Conservation (phyloP, 1,140 invertebrate species). For the Lasioglossum baleicum region DNA sequence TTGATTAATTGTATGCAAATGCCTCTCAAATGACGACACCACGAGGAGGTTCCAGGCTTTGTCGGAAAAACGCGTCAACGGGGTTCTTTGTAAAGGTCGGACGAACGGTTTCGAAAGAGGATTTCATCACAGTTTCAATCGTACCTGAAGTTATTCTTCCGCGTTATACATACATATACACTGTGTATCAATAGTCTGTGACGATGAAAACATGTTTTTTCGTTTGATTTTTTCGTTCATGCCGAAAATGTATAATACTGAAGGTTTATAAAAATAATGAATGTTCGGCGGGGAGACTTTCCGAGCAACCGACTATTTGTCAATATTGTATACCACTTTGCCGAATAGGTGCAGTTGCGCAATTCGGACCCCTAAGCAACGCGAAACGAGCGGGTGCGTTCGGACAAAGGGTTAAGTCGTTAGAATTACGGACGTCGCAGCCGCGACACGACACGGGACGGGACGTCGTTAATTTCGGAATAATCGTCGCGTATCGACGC, state of each 20-base stretch:
- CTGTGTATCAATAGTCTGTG: not conserved
- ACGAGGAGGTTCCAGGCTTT: slow-evolving; percentile 52
- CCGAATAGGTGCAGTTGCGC: too few species aligned
- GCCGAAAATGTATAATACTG: too few species aligned
- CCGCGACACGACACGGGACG: slow-evolving; percentile 39
- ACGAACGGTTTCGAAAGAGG: slow-evolving; percentile 10
- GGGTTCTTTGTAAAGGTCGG: slow-evolving; percentile 18
- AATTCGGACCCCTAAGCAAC: not conserved
- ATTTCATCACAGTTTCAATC: slow-evolving; percentile 16
- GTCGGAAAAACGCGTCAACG: slow-evolving; percentile 17
- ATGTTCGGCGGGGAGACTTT: too few species aligned
- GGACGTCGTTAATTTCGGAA: slow-evolving; percentile 62
- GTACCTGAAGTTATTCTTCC: slow-evolving; percentile 32
- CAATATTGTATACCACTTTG: too few species aligned
- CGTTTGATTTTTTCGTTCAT: too few species aligned
- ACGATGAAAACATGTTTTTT: not conserved
- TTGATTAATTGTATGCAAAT: slow-evolving; percentile 63
- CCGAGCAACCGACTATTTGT: too few species aligned
- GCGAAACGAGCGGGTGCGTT: slow-evolving; percentile 10
- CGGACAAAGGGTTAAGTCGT: slow-evolving; percentile 60
- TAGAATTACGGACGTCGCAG: slow-evolving; percentile 51
- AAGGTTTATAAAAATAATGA: too few species aligned
- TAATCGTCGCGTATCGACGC: slow-evolving; percentile 62
- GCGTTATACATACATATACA: slow-evolving; percentile 27
- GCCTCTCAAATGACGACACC: slow-evolving; percentile 35